Percentiles rank a stretch among this genome's conserved stretches.
These are phyloP conservation scores for Adelphocoris suturalis DNA, from an alignment of 2,888 invertebrate species.

Conservation along the genomic window DNA sequence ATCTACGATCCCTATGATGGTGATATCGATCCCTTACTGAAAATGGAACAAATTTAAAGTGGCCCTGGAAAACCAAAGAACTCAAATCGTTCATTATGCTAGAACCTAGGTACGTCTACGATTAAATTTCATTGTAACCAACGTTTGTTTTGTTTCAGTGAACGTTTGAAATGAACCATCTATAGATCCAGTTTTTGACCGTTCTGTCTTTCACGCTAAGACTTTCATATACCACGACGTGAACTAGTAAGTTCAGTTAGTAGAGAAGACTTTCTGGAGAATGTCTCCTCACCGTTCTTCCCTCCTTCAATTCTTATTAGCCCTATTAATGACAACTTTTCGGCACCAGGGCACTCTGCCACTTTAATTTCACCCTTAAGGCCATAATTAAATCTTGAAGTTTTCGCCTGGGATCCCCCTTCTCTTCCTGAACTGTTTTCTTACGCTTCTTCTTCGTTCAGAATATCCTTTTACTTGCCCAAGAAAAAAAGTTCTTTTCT, in stretches of 20 bases:
- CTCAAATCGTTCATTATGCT: no score
- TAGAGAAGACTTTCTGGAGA: not conserved
- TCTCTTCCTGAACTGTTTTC: not conserved
- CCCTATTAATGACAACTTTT: slow-evolving; percentile 48
- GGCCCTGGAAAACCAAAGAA: no score
- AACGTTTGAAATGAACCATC: not conserved
- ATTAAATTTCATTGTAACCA: no score
- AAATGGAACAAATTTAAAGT: no score
- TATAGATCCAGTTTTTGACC: not conserved
- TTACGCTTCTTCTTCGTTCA: slow-evolving; percentile 8
- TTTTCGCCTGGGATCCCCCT: slow-evolving; percentile 24
- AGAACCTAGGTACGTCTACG: no score
- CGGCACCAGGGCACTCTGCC: slow-evolving; percentile 46
- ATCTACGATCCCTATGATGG: no score
- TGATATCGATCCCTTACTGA: no score
- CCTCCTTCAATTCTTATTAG: slow-evolving; percentile 48
- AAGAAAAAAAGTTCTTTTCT: slow-evolving; percentile 16
- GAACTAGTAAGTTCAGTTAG: slow-evolving; percentile 26
- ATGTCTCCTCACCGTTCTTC: slow-evolving; percentile 21
- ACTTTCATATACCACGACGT: not conserved
- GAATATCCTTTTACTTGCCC: slow-evolving; percentile 15
- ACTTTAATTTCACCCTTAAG: slow-evolving; percentile 35
- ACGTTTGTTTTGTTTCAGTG: no score
- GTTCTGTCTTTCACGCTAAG: not conserved
- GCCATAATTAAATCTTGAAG: slow-evolving; percentile 48